Base-by-base conservation (phyloP, 2,797 vertebrate genomes). In the Hyperoplus lanceolatus region DNA sequence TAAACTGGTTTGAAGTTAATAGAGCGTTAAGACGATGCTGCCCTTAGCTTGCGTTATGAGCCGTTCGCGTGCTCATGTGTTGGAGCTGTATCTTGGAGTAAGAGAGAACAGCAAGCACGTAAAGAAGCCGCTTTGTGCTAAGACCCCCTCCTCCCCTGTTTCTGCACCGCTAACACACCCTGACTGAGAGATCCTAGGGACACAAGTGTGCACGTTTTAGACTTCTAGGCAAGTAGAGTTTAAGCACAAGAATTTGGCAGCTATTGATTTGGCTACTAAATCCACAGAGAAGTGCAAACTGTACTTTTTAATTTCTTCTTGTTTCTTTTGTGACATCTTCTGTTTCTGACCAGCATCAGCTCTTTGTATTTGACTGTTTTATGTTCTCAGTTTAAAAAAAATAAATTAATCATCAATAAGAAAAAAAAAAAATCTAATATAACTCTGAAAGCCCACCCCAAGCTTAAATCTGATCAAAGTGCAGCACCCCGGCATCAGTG, bases 251-350 rank as follows among this genome's bases (percentile, higher is more conserved):
- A 84, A 83, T 89, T 91, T 90, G 92, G 89, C 92, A 92, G 89
- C 84, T 87, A 75, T 81, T 70, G n/a, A 80, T 88, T 89, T 86
- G 87, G 86, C 90, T 87, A 81, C 88, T 85, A 86, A 86, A 90
- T 75, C 73, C 71, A 85, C 73, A 83, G 69, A 88, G 92, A 92
- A 88, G 90, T 91, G 90, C 90, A 87, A 89, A 84, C 75, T 29
- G 29, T 29, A 29, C 29, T 29, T 72, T 83, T 84, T 65, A 87
- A 82, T 86, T 87, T 75, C 69, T 80, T 73, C 29, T 63, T 60
- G 53, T 85, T 85, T 29, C 29, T 29, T 77, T 77, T 89, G 80
- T 90, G 89, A 92, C 87, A 90, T 90, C 84, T 79, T 87, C 68
- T 77, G 66, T 87, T 80, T 73, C 81, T 81, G 73, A 72, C 73